phyloP scores from a whole-genome alignment of 1,140 invertebrate genomes.

The Neodiprion pinetum region DNA sequence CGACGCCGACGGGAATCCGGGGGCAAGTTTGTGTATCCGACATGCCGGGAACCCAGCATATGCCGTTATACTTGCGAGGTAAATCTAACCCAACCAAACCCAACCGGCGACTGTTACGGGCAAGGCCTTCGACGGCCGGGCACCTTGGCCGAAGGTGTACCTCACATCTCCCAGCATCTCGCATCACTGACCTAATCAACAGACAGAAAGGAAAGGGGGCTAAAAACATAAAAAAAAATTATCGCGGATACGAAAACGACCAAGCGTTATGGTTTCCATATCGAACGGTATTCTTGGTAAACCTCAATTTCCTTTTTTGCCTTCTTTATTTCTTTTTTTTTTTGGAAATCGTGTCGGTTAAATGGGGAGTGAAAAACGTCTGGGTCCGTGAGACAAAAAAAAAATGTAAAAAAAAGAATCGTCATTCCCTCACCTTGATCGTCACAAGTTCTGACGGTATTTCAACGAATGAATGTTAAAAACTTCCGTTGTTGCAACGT shows the following conservation, averaged over 20 bases:
- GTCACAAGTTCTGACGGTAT: too few species aligned
- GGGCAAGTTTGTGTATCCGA: neutral
- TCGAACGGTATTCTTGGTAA: neutral
- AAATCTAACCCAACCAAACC: neutral
- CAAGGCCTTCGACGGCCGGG: neutral
- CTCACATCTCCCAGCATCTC: neutral
- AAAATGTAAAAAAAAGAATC: too few species aligned
- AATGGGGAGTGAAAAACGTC: neutral
- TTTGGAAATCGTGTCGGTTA: neutral
- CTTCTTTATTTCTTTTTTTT: neutral
- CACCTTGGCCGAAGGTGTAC: constrained; percentile 1
- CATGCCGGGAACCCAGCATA: neutral
- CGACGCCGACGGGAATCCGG: neutral
- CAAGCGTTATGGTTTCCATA: neutral
- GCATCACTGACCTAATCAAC: constrained; percentile 1
- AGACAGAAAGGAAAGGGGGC: neutral
- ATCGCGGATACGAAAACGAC: neutral
- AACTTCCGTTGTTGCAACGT: too few species aligned
- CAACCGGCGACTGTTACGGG: neutral
- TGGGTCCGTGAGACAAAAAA: neutral
- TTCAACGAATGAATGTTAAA: too few species aligned
- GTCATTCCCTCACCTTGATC: too few species aligned
- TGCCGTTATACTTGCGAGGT: neutral
- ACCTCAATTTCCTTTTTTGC: too few species aligned
- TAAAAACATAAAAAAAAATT: neutral